Percentiles rank a stretch among this genome's conserved stretches.
Conservation (phyloP, 2,797 vertebrate genomes). For the Jordanella pulchra region DNA sequence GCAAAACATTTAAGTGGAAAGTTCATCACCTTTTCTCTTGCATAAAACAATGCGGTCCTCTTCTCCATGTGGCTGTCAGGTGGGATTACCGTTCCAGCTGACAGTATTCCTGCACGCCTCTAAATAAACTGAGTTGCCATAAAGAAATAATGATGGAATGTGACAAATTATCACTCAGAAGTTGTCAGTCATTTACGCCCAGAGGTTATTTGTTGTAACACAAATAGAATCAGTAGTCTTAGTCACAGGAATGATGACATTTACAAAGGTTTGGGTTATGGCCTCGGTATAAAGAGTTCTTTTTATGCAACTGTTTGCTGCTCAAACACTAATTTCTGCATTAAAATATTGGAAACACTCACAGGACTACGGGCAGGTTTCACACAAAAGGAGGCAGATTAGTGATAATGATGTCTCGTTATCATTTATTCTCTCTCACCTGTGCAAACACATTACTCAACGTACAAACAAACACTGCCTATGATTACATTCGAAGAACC, state of each 20-base stretch:
- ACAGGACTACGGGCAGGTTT: constrained; percentile 24
- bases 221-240: constrained; percentile 65
- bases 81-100: constrained; percentile 44
- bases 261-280: constrained; percentile 60
- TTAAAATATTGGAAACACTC: constrained; percentile 7
- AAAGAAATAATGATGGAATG: constrained; percentile 64
- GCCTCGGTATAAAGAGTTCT: constrained; percentile 31
- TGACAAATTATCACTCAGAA: constrained; percentile 67
- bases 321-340: constrained; percentile 16
- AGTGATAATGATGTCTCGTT: constrained; percentile 47
- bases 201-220: constrained; percentile 69
- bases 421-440: constrained; percentile 28
- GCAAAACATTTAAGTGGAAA: constrained; percentile 36
- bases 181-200: constrained; percentile 68
- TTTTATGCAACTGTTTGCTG: constrained; percentile 36
- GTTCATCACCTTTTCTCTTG: constrained; percentile 44
- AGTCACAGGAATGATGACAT: constrained; percentile 59
- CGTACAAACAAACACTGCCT: constrained; percentile 47
- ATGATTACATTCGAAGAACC: constrained; percentile 40
- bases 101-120: constrained; percentile 34
- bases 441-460: constrained; percentile 25
- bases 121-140: constrained; percentile 51
- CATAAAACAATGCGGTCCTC: constrained; percentile 25
- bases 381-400: constrained; percentile 39
- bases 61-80: constrained; percentile 57